Conservation (phyloP, 1,140 invertebrate species). For the Pseudomyrmex dendroicus region DNA sequence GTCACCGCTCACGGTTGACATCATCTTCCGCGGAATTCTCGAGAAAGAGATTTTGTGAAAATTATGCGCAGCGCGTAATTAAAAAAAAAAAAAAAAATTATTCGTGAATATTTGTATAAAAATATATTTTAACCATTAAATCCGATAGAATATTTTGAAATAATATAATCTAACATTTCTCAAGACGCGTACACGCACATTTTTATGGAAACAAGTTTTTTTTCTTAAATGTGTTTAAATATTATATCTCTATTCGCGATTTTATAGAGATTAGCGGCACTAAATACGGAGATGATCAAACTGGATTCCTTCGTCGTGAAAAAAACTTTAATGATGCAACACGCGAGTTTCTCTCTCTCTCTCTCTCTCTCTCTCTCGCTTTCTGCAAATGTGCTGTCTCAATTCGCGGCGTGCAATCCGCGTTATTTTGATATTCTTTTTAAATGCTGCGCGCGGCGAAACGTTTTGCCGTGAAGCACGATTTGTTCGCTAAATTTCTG, state of each 20-base stretch:
- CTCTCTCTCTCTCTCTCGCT: background rate
- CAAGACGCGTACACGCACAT: too few species aligned
- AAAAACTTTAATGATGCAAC: background rate
- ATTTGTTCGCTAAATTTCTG: constrained; percentile 68
- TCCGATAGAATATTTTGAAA: too few species aligned
- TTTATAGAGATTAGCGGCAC: background rate
- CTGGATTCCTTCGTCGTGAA: background rate
- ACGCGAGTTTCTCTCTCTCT: constrained; percentile 17
- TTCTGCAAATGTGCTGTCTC: background rate
- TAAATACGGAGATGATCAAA: constrained; percentile 11
- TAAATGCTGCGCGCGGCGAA: constrained; percentile 16
- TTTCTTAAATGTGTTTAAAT: background rate
- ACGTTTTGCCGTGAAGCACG: constrained; percentile 43
- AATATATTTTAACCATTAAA: too few species aligned
- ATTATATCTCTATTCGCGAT: background rate
- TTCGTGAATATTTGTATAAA: background rate
- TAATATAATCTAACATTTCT: too few species aligned
- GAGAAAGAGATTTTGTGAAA: background rate
- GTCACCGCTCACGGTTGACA: constrained; percentile 3
- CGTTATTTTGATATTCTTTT: constrained; percentile 55
- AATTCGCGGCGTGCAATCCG: background rate
- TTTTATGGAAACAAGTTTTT: too few species aligned
- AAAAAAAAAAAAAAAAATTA: background rate
- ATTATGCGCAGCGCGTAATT: background rate
- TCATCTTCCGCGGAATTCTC: constrained; percentile 19